Evolutionary conservation across 2,797 vertebrate genomes (phyloP).

Genomic region (Hypotaenidia philippensis): DNA sequence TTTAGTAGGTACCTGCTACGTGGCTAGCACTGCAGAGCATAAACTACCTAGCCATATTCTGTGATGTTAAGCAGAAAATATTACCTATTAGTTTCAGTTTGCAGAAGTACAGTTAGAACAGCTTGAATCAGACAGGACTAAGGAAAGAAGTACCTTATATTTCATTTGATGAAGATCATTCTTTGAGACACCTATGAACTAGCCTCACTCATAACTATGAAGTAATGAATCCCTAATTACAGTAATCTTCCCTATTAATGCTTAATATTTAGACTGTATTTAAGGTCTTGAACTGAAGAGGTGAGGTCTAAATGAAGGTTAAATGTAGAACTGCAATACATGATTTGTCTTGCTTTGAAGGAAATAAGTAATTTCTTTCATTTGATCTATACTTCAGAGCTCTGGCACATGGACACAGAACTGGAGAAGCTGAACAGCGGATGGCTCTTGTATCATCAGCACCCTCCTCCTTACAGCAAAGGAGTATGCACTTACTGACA

Average conservation of each 20-base stretch:
- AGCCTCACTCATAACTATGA: neutral
- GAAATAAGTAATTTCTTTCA: neutral
- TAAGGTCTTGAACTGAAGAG: slow-evolving; percentile 34
- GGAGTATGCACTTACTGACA: neutral
- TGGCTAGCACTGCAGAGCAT: neutral
- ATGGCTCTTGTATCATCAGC: neutral
- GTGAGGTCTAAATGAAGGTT: neutral
- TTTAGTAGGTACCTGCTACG: neutral
- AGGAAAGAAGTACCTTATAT: neutral
- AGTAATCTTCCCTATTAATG: slow-evolving; percentile 31
- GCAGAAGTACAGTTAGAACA: neutral
- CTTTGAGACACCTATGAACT: neutral
- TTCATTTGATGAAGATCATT: neutral
- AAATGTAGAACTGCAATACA: neutral
- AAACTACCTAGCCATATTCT: neutral
- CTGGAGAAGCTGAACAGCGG: neutral
- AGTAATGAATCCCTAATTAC: slow-evolving; percentile 23
- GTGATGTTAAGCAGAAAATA: neutral
- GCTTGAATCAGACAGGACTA: neutral
- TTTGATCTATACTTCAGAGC: neutral
- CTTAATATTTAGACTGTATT: slow-evolving; percentile 31
- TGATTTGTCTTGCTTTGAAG: neutral
- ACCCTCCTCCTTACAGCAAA: neutral
- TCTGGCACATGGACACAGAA: neutral
- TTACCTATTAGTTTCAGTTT: neutral